Percentiles rank a stretch among this genome's conserved stretches.
phyloP scores from a whole-genome alignment of 2,113 vertebrate genomes.

The Furnarius figulus region DNA sequence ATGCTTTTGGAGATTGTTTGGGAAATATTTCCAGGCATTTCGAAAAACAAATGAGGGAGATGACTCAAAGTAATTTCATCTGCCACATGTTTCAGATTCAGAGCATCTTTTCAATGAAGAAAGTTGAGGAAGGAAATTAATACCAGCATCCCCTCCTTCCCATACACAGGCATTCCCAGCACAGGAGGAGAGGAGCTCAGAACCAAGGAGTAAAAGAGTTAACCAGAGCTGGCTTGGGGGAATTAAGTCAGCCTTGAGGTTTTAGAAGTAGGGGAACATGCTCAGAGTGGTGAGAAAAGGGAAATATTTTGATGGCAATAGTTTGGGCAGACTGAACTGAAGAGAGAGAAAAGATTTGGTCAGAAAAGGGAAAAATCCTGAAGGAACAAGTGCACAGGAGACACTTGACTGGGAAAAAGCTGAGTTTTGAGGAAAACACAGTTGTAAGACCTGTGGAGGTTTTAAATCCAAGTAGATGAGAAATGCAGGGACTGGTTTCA shows the following conservation, averaged over 20 bases:
- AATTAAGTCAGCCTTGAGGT: background rate
- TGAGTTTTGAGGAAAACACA: background rate
- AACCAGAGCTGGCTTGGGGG: background rate
- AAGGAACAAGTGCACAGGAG: background rate
- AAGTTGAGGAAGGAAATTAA: background rate
- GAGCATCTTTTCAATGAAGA: background rate
- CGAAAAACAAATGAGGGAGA: background rate
- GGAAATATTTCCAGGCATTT: background rate
- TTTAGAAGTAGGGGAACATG: background rate
- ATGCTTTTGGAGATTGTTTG: background rate
- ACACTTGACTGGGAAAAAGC: background rate
- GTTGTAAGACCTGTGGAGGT: background rate
- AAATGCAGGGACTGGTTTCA: background rate
- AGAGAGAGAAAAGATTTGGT: background rate
- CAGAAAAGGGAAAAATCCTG: background rate
- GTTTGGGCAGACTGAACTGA: background rate
- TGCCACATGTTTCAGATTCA: background rate
- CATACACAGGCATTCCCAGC: background rate
- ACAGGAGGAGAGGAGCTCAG: background rate
- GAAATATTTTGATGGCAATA: background rate
- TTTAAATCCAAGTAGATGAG: background rate
- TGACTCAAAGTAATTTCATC: background rate
- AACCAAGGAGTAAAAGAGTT: background rate
- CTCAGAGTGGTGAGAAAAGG: background rate
- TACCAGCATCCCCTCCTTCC: background rate